These are phyloP conservation scores for Scaptomyza pallida DNA, from an alignment of 1,140 invertebrate species.

Conservation along the genomic window DNA sequence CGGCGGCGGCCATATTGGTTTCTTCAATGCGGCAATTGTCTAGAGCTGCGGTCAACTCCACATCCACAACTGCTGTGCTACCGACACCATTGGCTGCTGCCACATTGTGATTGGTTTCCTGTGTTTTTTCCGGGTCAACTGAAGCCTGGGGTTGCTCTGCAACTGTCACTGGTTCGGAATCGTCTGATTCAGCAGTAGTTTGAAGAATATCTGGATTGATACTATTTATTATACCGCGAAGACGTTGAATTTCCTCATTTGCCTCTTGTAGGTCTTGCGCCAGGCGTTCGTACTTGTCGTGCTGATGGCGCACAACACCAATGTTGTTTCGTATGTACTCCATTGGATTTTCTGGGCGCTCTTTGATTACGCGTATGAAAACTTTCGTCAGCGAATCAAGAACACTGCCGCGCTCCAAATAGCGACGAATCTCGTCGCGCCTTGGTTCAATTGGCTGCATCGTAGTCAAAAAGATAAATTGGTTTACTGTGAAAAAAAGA, in stretches of 20 bases:
- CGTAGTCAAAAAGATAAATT: conserved; percentile 1
- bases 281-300: conserved; percentile 73
- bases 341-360: conserved; percentile 95
- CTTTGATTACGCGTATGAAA: conserved; percentile 93
- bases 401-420: conserved; percentile 95
- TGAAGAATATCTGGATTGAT: conserved; percentile 67
- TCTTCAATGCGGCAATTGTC: conserved; percentile 58
- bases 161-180: conserved; percentile 27
- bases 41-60: conserved; percentile 24
- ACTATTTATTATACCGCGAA: conserved; percentile 69
- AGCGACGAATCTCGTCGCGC: conserved; percentile 95
- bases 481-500: neutral
- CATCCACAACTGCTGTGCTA: conserved; percentile 19
- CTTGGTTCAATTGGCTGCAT: conserved; percentile 91
- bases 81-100: conserved; percentile 8
- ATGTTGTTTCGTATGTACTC: conserved; percentile 89
- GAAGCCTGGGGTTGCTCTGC: neutral
- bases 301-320: conserved; percentile 81
- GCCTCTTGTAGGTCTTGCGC: conserved; percentile 71
- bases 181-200: conserved; percentile 25
- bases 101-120: neutral
- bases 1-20: conserved; percentile 15
- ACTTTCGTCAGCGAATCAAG: conserved; percentile 96
- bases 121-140: neutral
- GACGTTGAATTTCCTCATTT: conserved; percentile 67